Conservation (phyloP, 2,113 vertebrate genomes). For the Anoplopoma fimbria region DNA sequence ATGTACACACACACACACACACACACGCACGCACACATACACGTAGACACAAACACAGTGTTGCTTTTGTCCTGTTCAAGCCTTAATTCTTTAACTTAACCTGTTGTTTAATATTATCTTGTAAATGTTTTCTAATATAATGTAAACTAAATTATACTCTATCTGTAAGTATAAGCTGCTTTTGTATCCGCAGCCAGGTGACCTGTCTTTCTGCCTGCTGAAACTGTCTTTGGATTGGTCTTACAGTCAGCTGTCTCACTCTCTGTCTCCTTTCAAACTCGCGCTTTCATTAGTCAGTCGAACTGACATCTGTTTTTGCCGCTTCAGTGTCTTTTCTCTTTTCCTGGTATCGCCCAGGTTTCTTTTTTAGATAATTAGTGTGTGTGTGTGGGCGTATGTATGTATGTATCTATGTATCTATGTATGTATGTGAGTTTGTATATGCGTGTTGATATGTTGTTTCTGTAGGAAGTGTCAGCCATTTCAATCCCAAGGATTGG, state of each 20-base stretch:
- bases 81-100: conserved; percentile 84
- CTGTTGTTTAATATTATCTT: conserved; percentile 66
- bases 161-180: conserved; percentile 66
- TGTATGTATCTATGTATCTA: background rate
- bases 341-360: conserved; percentile 37
- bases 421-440: conserved; percentile 1
- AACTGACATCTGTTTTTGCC: conserved; percentile 45
- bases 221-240: conserved; percentile 49
- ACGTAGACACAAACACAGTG: conserved; percentile 40
- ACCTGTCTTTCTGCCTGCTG: conserved; percentile 27
- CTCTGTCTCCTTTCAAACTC: conserved; percentile 16
- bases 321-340: conserved; percentile 47
- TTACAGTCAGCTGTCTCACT: conserved; percentile 16
- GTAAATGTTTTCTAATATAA: conserved; percentile 73
- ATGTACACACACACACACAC: conserved; percentile 39
- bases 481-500: conserved; percentile 74
- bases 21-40: conserved; percentile 29
- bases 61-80: conserved; percentile 82
- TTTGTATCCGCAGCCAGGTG: conserved; percentile 66
- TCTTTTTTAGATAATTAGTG: conserved; percentile 39
- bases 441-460: conserved; percentile 56
- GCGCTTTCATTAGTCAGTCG: conserved; percentile 17
- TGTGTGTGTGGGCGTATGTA: background rate
- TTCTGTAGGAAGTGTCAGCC: conserved; percentile 82
- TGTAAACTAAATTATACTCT: conserved; percentile 48